Evolutionary conservation across 2,797 vertebrate genomes (phyloP).

Genomic region (Sebastes vulpes): DNA sequence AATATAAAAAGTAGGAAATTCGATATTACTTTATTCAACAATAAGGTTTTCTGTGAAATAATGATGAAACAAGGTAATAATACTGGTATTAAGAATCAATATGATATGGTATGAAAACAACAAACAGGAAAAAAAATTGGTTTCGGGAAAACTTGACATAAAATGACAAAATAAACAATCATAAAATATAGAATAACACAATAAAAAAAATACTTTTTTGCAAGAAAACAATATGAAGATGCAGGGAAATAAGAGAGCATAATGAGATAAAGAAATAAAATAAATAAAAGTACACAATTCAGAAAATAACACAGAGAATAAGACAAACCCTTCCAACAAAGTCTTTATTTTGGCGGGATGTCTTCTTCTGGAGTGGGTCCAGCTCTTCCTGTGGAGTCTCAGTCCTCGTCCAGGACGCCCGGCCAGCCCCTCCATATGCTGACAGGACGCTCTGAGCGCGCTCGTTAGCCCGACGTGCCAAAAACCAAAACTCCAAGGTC

Average conservation of each 20-base stretch:
- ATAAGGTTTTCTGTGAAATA: not conserved
- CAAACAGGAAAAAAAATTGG: not conserved
- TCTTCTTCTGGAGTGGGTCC: constrained; percentile 55
- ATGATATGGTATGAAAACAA: not conserved
- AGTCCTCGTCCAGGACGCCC: constrained; percentile 37
- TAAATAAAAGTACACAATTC: not conserved
- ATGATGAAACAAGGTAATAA: not conserved
- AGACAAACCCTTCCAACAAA: not conserved
- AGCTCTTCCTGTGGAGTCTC: constrained; percentile 48
- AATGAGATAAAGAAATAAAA: not conserved
- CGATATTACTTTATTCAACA: not conserved
- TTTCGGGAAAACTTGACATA: not conserved
- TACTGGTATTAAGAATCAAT: not conserved
- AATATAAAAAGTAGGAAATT: not conserved
- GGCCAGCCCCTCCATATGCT: constrained; percentile 67
- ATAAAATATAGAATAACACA: not conserved
- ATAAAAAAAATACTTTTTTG: not conserved
- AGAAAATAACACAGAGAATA: not conserved
- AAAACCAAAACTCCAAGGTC: constrained; percentile 63
- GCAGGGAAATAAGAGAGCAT: not conserved
- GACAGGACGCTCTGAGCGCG: constrained; percentile 51
- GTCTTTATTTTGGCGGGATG: constrained; percentile 39
- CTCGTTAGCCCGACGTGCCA: constrained; percentile 53
- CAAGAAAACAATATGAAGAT: not conserved
- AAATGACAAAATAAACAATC: not conserved